A percentile compares a stretch with the other conserved stretches of the same genome.
phyloP scores from a whole-genome alignment of 2,888 invertebrate genomes.

The Sesia apiformis region DNA sequence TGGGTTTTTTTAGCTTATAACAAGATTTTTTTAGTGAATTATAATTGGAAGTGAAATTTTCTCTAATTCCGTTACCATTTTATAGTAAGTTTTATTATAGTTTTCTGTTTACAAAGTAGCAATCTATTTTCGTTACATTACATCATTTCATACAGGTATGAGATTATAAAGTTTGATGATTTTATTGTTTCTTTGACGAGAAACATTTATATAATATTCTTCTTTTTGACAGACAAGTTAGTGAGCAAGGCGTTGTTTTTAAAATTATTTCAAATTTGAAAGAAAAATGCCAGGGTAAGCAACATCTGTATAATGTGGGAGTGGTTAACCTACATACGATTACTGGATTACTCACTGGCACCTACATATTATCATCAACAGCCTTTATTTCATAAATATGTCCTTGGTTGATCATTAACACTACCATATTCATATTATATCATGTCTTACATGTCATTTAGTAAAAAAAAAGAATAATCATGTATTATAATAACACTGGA shows the following conservation, averaged over 20 bases:
- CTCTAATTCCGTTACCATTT: no score
- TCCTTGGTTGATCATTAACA: no score
- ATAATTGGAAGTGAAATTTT: no score
- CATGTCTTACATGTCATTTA: no score
- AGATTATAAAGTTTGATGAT: not conserved
- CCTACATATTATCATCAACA: slow-evolving; percentile 21
- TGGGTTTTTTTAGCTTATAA: no score
- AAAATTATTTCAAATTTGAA: slow-evolving; percentile 21
- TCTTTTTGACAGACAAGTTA: slow-evolving; percentile 11
- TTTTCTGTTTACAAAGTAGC: not conserved
- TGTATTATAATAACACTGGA: no score
- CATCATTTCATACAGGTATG: slow-evolving; percentile 30
- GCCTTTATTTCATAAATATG: no score
- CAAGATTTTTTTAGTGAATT: no score
- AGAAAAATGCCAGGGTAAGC: slow-evolving; percentile 69
- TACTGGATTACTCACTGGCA: slow-evolving; percentile 32
- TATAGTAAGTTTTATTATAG: not conserved
- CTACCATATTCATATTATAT: no score
- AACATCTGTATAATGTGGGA: slow-evolving; percentile 49
- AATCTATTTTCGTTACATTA: slow-evolving; percentile 48
- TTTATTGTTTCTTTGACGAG: not conserved
- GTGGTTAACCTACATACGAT: slow-evolving; percentile 29
- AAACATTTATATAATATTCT: not conserved
- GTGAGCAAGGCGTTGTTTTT: slow-evolving; percentile 17
- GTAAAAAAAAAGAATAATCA: no score